Conservation (phyloP, 2,888 invertebrate genomes). For the Apamea monoglypha region DNA sequence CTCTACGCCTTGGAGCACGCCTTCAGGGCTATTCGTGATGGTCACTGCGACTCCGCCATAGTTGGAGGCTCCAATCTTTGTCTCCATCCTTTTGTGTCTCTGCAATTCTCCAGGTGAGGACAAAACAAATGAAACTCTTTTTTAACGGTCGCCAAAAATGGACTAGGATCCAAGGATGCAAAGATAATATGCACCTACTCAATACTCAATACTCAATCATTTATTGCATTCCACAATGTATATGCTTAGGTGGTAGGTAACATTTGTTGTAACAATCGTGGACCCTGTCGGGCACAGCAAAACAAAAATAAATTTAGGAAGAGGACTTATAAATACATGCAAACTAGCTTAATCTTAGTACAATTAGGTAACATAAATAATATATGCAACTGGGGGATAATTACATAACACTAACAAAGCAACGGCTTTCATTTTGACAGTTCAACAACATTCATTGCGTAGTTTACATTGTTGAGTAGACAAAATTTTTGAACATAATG, state of each 20-base stretch:
- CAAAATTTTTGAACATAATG: too few species aligned
- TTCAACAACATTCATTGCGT: background rate
- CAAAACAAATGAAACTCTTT: background rate
- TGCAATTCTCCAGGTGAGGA: conserved; percentile 94
- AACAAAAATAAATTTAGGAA: too few species aligned
- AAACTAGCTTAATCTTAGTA: too few species aligned
- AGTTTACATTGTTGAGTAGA: too few species aligned
- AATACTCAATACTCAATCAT: too few species aligned
- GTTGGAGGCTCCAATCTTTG: conserved; percentile 97
- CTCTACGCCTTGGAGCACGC: conserved; percentile 96
- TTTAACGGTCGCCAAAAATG: too few species aligned
- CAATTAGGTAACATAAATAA: too few species aligned
- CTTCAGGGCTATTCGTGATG: conserved; percentile 93
- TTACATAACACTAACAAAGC: background rate
- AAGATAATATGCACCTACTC: background rate
- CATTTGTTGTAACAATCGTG: too few species aligned
- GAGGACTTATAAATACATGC: too few species aligned
- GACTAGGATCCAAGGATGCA: background rate
- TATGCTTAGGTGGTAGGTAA: too few species aligned
- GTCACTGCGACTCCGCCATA: conserved; percentile 96
- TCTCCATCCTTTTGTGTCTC: conserved; percentile 96
- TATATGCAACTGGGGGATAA: background rate
- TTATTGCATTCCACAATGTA: too few species aligned
- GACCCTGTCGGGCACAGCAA: too few species aligned
- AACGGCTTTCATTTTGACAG: background rate